A percentile compares a stretch with the other conserved stretches of the same genome.
Conservation (phyloP, 2,888 invertebrate species). For the Subacronicta megacephala region DNA sequence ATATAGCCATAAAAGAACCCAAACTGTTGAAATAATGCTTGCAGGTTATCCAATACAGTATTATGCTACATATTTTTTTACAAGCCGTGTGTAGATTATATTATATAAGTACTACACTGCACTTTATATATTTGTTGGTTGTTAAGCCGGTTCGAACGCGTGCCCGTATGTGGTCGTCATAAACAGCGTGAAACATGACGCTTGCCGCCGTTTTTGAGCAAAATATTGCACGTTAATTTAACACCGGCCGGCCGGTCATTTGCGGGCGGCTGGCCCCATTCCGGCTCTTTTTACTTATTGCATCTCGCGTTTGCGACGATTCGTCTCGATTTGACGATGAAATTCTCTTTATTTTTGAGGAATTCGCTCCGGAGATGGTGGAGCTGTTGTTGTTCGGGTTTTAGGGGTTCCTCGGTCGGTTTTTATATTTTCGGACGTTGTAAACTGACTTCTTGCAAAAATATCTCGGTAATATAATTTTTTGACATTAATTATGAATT, state of each 20-base stretch:
- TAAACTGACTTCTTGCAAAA: constrained; percentile 27
- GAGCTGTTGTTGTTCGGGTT: constrained; percentile 29
- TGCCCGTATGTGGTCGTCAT: constrained; percentile 71
- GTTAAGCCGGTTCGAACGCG: constrained; percentile 49
- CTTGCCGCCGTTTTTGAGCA: constrained; percentile 86
- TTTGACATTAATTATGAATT: constrained; percentile 12
- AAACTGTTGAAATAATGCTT: no score
- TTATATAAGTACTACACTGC: neutral
- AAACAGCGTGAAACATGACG: constrained; percentile 85
- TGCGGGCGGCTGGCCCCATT: constrained; percentile 69
- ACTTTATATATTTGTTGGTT: constrained; percentile 19
- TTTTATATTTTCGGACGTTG: constrained; percentile 35
- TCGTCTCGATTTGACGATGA: constrained; percentile 68
- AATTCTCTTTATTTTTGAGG: constrained; percentile 59
- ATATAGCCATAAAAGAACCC: no score
- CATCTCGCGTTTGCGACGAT: constrained; percentile 67
- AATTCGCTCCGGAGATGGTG: constrained; percentile 45
- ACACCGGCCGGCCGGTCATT: constrained; percentile 81
- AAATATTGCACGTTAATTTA: constrained; percentile 89
- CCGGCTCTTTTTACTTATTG: constrained; percentile 63
- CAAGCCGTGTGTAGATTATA: neutral
- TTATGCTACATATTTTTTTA: no score
- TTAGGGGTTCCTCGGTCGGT: constrained; percentile 11
- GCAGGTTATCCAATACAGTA: no score
- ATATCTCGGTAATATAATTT: constrained; percentile 9